Conservation (phyloP, 2,797 vertebrate species). For the Erpetoichthys calabaricus region DNA sequence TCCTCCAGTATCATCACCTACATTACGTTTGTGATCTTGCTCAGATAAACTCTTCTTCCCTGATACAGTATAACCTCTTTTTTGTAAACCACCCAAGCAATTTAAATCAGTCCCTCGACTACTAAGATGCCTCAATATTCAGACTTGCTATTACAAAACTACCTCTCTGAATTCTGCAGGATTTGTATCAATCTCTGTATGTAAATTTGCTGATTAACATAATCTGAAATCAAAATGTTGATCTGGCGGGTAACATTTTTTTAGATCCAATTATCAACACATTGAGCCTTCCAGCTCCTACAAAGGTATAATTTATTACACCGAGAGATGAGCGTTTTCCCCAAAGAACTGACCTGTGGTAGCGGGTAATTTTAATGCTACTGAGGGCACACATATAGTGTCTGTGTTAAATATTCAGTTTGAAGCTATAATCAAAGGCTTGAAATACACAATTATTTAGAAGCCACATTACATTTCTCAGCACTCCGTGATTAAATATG, state of each 20-base stretch:
- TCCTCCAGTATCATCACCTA: no score
- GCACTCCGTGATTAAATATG: no score
- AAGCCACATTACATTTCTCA: not conserved
- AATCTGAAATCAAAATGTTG: not conserved
- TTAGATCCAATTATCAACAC: not conserved
- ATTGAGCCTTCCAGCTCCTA: not conserved
- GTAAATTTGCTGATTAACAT: not conserved
- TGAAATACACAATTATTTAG: not conserved
- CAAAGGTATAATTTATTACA: not conserved
- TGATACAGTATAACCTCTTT: no score
- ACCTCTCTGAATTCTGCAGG: no score
- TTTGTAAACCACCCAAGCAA: no score
- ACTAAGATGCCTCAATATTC: no score
- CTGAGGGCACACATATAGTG: constrained; percentile 3
- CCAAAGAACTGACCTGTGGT: not conserved
- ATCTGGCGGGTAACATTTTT: not conserved
- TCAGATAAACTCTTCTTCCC: no score
- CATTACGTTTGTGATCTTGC: no score
- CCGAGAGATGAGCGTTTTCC: not conserved
- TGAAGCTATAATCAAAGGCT: not conserved
- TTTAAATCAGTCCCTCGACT: no score
- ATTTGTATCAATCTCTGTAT: no score
- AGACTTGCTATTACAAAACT: no score
- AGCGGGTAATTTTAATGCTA: not conserved
- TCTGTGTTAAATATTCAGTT: not conserved